phyloP scores from a whole-genome alignment of 2,797 vertebrate species.

The Crocidura indochinensis region DNA sequence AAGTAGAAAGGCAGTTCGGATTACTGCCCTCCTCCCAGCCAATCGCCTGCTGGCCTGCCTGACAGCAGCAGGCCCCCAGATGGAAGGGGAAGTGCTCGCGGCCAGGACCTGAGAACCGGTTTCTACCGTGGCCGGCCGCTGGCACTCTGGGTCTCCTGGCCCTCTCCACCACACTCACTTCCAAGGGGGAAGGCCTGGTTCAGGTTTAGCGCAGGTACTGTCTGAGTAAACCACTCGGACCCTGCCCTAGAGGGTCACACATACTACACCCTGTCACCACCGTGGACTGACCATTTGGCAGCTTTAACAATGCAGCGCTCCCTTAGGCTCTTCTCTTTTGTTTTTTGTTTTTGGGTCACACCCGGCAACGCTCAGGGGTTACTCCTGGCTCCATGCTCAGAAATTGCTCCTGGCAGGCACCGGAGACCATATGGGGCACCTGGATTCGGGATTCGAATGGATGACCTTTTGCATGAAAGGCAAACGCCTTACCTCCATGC shows the following conservation, averaged over 20 bases:
- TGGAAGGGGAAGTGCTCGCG: conserved; percentile 82
- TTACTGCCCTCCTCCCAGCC: conserved; percentile 91
- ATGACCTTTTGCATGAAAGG: too few relatives aligned
- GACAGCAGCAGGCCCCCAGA: conserved; percentile 87
- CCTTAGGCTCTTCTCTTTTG: too few relatives aligned
- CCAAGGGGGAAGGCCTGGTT: background rate
- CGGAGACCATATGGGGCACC: too few relatives aligned
- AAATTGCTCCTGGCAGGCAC: too few relatives aligned
- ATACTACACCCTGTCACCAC: background rate
- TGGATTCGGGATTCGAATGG: too few relatives aligned
- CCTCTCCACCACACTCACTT: background rate
- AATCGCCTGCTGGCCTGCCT: conserved; percentile 88
- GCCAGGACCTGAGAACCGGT: conserved; percentile 75
- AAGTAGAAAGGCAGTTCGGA: conserved; percentile 88
- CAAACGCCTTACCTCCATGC: too few relatives aligned
- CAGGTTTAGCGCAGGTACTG: too few relatives aligned
- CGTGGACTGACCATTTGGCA: background rate
- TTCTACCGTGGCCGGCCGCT: background rate
- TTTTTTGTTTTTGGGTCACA: too few relatives aligned
- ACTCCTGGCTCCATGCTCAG: too few relatives aligned
- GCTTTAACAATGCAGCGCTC: background rate
- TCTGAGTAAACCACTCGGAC: background rate
- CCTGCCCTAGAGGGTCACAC: background rate
- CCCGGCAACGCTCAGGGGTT: too few relatives aligned
- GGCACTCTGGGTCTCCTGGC: background rate